These are phyloP conservation scores for Ectemnius cavifrons DNA, from an alignment of 2,888 invertebrate genomes.

Conservation along the genomic window DNA sequence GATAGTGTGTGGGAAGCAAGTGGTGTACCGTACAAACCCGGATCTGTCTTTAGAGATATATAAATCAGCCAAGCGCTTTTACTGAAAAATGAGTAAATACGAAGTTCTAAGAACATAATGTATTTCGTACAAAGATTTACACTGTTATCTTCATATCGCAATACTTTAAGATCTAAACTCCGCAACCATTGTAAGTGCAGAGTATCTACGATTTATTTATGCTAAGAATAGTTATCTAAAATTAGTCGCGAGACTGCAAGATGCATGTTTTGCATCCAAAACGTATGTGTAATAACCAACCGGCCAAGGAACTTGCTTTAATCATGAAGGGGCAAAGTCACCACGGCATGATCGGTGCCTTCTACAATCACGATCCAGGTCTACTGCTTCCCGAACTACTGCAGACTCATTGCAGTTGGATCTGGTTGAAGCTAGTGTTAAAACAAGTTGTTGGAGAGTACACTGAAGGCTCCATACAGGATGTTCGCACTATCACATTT, in stretches of 20 bases:
- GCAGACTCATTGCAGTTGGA: constrained; percentile 20
- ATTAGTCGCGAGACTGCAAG: constrained; percentile 15
- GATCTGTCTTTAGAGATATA: not conserved
- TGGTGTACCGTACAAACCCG: not conserved
- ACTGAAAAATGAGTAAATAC: constrained; percentile 21
- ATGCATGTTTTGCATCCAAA: constrained; percentile 15
- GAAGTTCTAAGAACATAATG: constrained; percentile 22
- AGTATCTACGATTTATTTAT: constrained; percentile 18
- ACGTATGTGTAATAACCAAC: constrained; percentile 26
- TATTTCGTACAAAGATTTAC: constrained; percentile 35
- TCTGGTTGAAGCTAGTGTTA: constrained; percentile 35
- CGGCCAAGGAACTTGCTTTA: constrained; percentile 34
- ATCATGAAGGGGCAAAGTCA: constrained; percentile 32
- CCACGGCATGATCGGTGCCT: constrained; percentile 20
- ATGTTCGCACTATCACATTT: no score
- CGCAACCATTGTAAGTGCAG: constrained; percentile 11
- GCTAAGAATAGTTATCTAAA: constrained; percentile 19
- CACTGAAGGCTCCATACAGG: no score
- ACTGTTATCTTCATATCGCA: constrained; percentile 16
- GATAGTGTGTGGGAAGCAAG: not conserved
- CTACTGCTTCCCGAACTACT: constrained; percentile 24
- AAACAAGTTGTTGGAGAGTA: constrained; percentile 19
- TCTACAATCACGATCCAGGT: constrained; percentile 27
- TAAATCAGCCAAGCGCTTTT: constrained; percentile 3
- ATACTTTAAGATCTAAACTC: constrained; percentile 15